Percentiles rank a stretch among this genome's conserved stretches.
These are phyloP conservation scores for Bombylius discolor DNA, from an alignment of 2,888 invertebrate species.

Conservation along the genomic window DNA sequence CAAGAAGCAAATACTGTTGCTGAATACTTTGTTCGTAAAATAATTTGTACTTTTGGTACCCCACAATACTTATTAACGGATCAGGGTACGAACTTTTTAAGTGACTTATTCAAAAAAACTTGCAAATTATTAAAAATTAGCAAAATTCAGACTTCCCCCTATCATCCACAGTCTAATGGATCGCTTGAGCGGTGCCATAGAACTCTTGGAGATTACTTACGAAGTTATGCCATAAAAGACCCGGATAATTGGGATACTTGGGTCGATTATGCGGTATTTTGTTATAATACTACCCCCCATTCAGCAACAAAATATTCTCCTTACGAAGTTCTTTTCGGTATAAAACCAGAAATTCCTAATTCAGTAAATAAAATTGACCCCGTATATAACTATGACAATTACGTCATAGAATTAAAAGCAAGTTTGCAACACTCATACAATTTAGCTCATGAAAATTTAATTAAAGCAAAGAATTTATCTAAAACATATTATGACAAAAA, in stretches of 20 bases:
- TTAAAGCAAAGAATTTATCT: too few species aligned
- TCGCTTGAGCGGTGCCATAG: constrained; percentile 23
- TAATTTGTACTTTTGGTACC: background rate
- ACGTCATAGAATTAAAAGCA: too few species aligned
- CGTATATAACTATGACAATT: too few species aligned
- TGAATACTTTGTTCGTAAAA: background rate
- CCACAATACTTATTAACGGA: background rate
- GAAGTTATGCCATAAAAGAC: constrained; percentile 19
- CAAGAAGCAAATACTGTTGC: too few species aligned
- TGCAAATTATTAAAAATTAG: background rate
- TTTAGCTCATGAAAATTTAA: too few species aligned
- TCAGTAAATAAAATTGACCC: background rate
- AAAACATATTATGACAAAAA: too few species aligned
- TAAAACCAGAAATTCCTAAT: background rate
- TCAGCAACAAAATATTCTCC: background rate
- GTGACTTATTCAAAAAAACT: constrained; percentile 14
- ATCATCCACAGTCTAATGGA: constrained; percentile 17
- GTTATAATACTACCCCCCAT: constrained; percentile 21
- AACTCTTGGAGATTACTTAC: constrained; percentile 22
- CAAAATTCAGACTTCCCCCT: constrained; percentile 1
- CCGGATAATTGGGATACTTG: constrained; percentile 24
- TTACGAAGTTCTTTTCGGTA: background rate
- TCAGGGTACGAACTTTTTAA: background rate
- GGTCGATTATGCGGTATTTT: constrained; percentile 20
- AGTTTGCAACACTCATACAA: too few species aligned